These are phyloP conservation scores for Melanotaenia parkinsoni DNA, from an alignment of 2,797 vertebrate genomes.

Conservation along the genomic window DNA sequence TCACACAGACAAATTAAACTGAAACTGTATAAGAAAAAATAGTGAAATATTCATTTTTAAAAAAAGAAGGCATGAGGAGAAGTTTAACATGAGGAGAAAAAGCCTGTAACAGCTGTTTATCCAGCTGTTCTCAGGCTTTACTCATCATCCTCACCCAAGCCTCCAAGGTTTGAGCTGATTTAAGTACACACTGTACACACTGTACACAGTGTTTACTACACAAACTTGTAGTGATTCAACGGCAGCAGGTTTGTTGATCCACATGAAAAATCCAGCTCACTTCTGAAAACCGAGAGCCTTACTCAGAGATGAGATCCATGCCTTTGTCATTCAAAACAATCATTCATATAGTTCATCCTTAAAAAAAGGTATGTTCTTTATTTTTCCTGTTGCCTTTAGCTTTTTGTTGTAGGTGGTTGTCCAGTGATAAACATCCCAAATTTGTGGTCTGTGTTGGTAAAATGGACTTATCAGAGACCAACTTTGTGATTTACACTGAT, in stretches of 20 bases:
- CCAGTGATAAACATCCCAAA: neutral
- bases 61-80: neutral
- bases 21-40: neutral
- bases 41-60: neutral
- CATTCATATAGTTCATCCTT: neutral
- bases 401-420: no score
- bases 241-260: neutral
- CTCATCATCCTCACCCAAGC: neutral
- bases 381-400: no score
- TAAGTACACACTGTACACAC: neutral
- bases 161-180: neutral
- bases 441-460: neutral
- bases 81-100: neutral
- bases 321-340: neutral
- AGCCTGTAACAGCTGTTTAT: constrained; percentile 47
- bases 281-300: neutral
- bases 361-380: neutral
- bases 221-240: neutral
- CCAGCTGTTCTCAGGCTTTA: constrained; percentile 45
- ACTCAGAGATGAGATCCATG: neutral
- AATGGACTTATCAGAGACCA: neutral
- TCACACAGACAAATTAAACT: neutral
- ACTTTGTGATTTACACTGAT: constrained; percentile 13
- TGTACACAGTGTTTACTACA: neutral
- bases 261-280: neutral